Base-by-base conservation (phyloP, 2,113 vertebrate species). In the Hassar affinis region DNA sequence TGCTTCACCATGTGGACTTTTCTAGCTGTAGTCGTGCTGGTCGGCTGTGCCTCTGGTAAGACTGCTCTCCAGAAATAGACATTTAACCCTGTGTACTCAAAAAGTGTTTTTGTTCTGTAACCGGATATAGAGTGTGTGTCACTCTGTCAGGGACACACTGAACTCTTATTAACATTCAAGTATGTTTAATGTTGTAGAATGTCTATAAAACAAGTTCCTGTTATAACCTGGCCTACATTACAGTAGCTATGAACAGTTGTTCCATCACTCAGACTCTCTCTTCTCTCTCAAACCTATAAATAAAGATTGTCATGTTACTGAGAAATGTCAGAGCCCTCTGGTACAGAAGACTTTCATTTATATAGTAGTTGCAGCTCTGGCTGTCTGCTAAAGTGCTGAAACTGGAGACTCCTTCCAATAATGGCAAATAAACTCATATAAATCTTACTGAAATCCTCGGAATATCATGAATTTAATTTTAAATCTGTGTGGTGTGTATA, bases 1-100 rank as follows among this genome's bases (percentile, higher is more conserved):
- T 9, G 0, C 8, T 61, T 27, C 47, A 86, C 4, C 6, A 92
- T 93, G 92, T 72, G 38, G 85, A 47, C 8, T 61, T 80, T 87
- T 66, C 75, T 27, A 54, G 20, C 85, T 42, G 85, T 69, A 15
- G 85, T 57, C 4, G 80, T 84, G 61, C 17, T 93, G 69, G 17
- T 92, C 78, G 84, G 72, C 52, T 78, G 86, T 75, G 78, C 66
- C 11, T 33, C 27, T 69, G 93, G 77, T 79, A 79, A 61, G 57
- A 15, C 25, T 79, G 6, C 12, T 6, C 3, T 33, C 20, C 1
- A 66, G 30, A 35, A 14, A 66, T 3, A 33, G 0, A 0, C 15
- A 17, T 33, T 64, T 14, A n/a, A 1, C 57, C 57, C 11, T 33
- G 33, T 20, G 8, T 69, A 25, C 18, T 68, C 17, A 18, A 4